Conservation (phyloP, 2,113 vertebrate genomes). For the Cebus imitator region DNA sequence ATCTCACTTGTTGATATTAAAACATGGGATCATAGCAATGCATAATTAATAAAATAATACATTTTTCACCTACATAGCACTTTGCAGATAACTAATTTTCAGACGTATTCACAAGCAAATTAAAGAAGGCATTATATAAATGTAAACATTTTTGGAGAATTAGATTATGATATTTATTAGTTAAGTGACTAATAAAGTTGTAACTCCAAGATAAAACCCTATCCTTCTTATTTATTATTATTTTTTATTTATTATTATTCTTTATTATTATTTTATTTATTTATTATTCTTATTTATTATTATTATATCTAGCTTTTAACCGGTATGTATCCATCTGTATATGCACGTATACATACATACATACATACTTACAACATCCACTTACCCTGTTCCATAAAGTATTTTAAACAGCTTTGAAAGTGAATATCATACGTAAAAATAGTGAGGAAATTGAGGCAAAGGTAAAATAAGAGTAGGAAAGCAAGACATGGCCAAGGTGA, state of each 20-base stretch:
- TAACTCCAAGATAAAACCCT: not conserved
- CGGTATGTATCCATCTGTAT: not conserved
- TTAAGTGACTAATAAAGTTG: not conserved
- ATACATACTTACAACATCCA: not conserved
- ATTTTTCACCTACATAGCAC: not conserved
- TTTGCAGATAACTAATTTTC: not conserved
- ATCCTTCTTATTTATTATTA: not conserved
- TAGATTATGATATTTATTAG: not conserved
- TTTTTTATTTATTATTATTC: not conserved
- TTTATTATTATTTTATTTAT: too few species aligned
- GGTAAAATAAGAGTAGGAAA: not conserved
- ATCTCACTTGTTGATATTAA: not conserved
- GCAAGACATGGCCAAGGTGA: not conserved
- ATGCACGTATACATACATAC: too few species aligned
- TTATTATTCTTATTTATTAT: not conserved
- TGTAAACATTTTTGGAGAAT: not conserved
- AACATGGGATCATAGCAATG: not conserved
- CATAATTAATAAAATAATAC: not conserved
- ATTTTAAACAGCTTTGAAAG: not conserved
- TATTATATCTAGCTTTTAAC: not conserved
- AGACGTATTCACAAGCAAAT: not conserved
- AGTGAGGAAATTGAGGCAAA: not conserved
- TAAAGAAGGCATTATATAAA: too few species aligned
- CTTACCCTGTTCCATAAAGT: not conserved
- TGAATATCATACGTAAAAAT: not conserved